Evolutionary conservation across 2,797 vertebrate genomes (phyloP), one percentile per base, ranked within the genome.

Genomic region (Trachops cirrhosus): DNA sequence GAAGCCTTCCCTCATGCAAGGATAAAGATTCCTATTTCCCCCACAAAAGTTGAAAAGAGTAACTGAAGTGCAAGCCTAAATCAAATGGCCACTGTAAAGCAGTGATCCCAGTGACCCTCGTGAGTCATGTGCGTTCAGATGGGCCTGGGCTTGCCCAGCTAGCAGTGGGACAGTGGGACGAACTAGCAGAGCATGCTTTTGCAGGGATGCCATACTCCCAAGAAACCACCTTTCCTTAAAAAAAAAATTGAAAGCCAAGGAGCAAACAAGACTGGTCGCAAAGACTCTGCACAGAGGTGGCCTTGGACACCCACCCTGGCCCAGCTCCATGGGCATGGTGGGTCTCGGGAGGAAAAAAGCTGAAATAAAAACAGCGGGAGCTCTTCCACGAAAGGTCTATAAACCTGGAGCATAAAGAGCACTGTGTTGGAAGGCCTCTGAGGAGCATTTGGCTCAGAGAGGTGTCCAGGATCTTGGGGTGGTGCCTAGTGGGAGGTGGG

Each of bases 141-240:
- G 10, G 1, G 3, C 15, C 88, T 24, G 39, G 84, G 62, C 26
- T 46, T 16, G 50, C 26, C 39, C 50, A 0, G 67, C 59, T 10
- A 9, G 0, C 8, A 10, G 48, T 0, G 9, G 57, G 29, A n/a
- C 3, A 8, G 48, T 0, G 9, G 57, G 29, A 32, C 2, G 3
- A 21, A 57, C 71, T 29, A 64, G 2, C 22, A 3, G 19, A 46
- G 39, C 37, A 2, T 22, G 9, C 14, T 29, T 50, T 44, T 39
- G 8, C 0, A 0, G 9, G 44, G 34, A 73, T 0, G 0, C 59
- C 6, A 1, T 5, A 24, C 39, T 50, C 68, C 85, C 0, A 0
- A 44, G 82, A 92, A 73, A 59, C 62, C 9, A 12, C 44, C 29
- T 34, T 50, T 67, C 39, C 77, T 70, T 64, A 7, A 64, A 50